phyloP scores from a whole-genome alignment of 1,140 invertebrate species.

The Drosophila virilis region DNA sequence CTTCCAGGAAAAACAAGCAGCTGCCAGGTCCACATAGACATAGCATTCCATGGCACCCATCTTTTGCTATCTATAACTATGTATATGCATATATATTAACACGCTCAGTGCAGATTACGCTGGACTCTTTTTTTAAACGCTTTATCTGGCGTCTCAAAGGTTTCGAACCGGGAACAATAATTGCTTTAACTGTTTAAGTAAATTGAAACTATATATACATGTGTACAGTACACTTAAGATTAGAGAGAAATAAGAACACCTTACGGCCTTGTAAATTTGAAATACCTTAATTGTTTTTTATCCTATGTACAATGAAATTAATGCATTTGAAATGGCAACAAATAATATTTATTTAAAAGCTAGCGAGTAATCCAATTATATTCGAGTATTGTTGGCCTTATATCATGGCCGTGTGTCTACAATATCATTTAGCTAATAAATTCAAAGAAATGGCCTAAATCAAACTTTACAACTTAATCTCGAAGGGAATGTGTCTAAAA shows the following conservation, averaged over 20 bases:
- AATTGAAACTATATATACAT: background rate
- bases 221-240: background rate
- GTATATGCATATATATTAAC: conserved; percentile 17
- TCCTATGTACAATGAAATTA: conserved; percentile 13
- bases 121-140: background rate
- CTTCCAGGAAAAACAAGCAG: conserved; percentile 66
- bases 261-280: conserved; percentile 4
- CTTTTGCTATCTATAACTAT: conserved; percentile 24
- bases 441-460: conserved; percentile 52
- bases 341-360: conserved; percentile 73
- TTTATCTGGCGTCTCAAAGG: conserved; percentile 38
- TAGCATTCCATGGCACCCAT: conserved; percentile 14
- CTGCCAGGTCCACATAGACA: conserved; percentile 49
- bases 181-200: conserved; percentile 3
- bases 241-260: background rate
- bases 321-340: conserved; percentile 67
- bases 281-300: conserved; percentile 18
- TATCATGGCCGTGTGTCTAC: conserved; percentile 9
- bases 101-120: conserved; percentile 46
- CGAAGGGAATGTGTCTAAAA: conserved; percentile 41
- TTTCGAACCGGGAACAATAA: conserved; percentile 4
- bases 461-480: conserved; percentile 44
- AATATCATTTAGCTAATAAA: conserved; percentile 65
- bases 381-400: conserved; percentile 51
- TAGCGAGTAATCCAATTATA: conserved; percentile 66